Percentiles rank a stretch among this genome's conserved stretches.
These are phyloP conservation scores for Lordiphosa mommai DNA, from an alignment of 1,140 invertebrate species.

Conservation along the genomic window DNA sequence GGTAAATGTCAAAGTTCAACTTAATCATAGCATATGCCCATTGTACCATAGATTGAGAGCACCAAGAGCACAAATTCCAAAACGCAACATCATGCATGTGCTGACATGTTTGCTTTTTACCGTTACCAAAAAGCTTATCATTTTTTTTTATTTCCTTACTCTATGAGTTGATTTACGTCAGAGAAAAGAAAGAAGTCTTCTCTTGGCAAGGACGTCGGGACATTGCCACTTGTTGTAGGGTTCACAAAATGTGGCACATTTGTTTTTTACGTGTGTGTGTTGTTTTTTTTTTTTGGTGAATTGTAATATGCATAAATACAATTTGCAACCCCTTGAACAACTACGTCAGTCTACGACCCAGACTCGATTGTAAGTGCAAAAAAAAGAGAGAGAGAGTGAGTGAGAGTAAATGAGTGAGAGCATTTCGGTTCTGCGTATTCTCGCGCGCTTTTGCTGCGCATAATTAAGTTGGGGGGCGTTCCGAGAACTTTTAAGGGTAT, in stretches of 20 bases:
- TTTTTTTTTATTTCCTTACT: neutral
- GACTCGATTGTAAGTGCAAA: too few relatives aligned
- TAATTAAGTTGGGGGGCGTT: constrained; percentile 17
- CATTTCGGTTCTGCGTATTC: constrained; percentile 24
- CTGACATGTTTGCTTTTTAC: constrained; percentile 28
- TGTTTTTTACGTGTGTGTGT: constrained; percentile 14
- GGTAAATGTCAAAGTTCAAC: constrained; percentile 66
- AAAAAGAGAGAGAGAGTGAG: constrained; percentile 3
- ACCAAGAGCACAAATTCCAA: constrained; percentile 14
- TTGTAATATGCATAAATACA: constrained; percentile 47
- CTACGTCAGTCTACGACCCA: constrained; percentile 13
- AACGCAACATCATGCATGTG: constrained; percentile 22
- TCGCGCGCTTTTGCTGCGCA: constrained; percentile 43
- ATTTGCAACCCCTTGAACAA: constrained; percentile 38
- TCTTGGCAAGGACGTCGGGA: constrained; percentile 24
- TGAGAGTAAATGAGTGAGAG: constrained; percentile 5
- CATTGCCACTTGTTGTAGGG: constrained; percentile 25
- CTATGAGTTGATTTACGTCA: too few relatives aligned
- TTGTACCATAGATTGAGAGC: neutral
- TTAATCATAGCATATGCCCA: constrained; percentile 19
- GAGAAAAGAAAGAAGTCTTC: constrained; percentile 4
- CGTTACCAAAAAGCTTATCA: constrained; percentile 6
- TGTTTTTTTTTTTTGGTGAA: too few relatives aligned
- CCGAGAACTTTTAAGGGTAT: constrained; percentile 7
- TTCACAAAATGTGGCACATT: constrained; percentile 10